These are phyloP conservation scores for Cyprinodon diabolis DNA, from an alignment of 2,797 vertebrate species.

Conservation along the genomic window DNA sequence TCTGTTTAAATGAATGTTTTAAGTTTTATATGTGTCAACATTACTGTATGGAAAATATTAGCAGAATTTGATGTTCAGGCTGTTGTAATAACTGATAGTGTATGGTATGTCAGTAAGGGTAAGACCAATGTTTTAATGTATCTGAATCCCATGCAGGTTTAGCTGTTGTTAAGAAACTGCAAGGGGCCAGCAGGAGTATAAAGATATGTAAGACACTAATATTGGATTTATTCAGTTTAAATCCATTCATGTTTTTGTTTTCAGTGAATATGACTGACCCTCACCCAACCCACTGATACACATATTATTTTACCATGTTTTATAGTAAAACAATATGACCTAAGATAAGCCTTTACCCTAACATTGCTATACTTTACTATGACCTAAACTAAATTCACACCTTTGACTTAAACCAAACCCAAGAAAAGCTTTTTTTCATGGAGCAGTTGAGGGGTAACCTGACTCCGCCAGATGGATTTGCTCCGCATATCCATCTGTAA, in stretches of 20 bases:
- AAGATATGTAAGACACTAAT: neutral
- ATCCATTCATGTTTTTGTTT: neutral
- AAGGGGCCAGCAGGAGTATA: neutral
- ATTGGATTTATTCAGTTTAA: neutral
- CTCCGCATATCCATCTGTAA: too few relatives aligned
- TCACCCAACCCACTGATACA: too few relatives aligned
- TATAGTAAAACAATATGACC: too few relatives aligned
- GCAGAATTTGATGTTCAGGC: constrained; percentile 14
- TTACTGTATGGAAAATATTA: constrained; percentile 23
- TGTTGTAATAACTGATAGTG: constrained; percentile 26
- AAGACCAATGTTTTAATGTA: constrained; percentile 3
- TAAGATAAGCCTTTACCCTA: too few relatives aligned
- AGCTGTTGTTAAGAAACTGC: neutral
- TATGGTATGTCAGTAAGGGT: constrained; percentile 12
- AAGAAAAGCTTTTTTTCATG: too few relatives aligned
- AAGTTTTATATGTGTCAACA: constrained; percentile 24
- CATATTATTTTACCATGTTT: too few relatives aligned
- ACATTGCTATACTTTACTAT: too few relatives aligned
- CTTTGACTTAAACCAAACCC: too few relatives aligned
- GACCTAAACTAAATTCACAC: too few relatives aligned
- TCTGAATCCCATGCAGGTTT: constrained; percentile 11
- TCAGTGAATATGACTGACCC: neutral
- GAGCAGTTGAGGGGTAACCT: too few relatives aligned
- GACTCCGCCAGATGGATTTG: too few relatives aligned
- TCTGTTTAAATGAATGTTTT: constrained; percentile 36